phyloP scores from a whole-genome alignment of 2,113 vertebrate genomes.

The Dicerorhinus sumatrensis region DNA sequence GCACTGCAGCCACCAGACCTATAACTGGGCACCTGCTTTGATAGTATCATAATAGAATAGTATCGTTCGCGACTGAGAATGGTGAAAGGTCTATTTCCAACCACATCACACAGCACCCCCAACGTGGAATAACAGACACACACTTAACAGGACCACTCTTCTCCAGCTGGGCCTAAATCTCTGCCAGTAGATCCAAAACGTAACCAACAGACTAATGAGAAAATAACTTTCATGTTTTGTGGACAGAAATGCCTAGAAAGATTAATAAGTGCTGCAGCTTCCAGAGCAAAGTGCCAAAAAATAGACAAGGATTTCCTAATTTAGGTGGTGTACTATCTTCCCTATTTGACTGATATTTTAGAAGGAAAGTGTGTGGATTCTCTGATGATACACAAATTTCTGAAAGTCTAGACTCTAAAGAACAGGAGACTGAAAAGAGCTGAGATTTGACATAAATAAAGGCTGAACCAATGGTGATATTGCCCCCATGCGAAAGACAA shows the following conservation, averaged over 20 bases:
- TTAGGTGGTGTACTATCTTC: background rate
- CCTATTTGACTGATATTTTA: background rate
- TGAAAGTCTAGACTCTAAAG: background rate
- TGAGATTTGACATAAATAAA: background rate
- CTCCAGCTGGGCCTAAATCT: background rate
- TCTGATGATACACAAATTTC: background rate
- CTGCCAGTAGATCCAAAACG: background rate
- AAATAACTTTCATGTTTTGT: background rate
- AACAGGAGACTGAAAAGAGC: background rate
- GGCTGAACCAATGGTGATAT: background rate
- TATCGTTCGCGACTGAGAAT: background rate
- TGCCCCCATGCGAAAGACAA: background rate
- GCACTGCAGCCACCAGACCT: background rate
- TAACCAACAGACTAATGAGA: background rate
- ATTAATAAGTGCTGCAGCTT: background rate
- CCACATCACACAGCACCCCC: background rate
- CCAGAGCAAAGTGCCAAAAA: background rate
- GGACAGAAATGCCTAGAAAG: background rate
- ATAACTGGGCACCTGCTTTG: background rate
- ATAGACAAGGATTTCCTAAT: background rate
- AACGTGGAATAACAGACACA: background rate
- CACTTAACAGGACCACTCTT: background rate
- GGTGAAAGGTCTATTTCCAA: background rate
- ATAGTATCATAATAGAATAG: background rate
- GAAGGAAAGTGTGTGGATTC: background rate